Percentiles rank a stretch among this genome's conserved stretches.
These are phyloP conservation scores for Sardina pilchardus DNA, from an alignment of 2,113 vertebrate genomes.

Conservation along the genomic window DNA sequence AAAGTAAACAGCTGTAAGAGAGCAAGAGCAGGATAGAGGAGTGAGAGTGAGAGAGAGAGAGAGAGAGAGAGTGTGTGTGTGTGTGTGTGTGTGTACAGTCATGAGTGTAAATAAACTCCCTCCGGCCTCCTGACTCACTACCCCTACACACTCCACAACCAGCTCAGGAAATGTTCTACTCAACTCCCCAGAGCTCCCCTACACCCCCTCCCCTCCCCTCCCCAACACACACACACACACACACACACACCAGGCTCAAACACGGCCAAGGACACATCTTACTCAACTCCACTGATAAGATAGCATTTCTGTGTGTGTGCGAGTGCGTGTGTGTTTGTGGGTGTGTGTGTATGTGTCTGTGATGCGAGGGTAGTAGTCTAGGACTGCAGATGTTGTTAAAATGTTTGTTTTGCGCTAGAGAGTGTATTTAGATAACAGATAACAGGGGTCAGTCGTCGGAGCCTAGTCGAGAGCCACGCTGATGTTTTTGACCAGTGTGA, in stretches of 20 bases:
- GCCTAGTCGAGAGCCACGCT: neutral
- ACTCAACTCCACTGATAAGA: neutral
- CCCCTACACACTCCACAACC: constrained; percentile 26
- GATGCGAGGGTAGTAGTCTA: constrained; percentile 27
- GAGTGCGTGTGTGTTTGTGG: neutral
- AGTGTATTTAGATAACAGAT: constrained; percentile 4
- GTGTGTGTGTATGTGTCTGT: constrained; percentile 50
- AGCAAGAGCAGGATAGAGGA: neutral
- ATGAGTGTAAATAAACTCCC: neutral
- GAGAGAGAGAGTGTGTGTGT: neutral
- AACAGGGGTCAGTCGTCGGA: neutral
- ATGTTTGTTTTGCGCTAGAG: neutral
- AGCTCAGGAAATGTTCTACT: constrained; percentile 13
- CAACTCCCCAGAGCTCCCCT: constrained; percentile 28
- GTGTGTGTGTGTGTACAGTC: neutral
- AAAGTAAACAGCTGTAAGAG: neutral
- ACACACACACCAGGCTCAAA: constrained; percentile 40
- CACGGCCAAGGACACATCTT: constrained; percentile 7
- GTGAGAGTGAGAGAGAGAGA: neutral
- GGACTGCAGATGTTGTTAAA: constrained; percentile 23
- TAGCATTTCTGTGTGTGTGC: neutral
- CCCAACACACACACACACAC: constrained; percentile 33
- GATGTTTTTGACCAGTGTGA: neutral
- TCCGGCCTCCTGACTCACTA: neutral
- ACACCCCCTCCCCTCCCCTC: constrained; percentile 49